A percentile compares a stretch with the other conserved stretches of the same genome.
phyloP scores from a whole-genome alignment of 2,888 invertebrate genomes.

The Teleogryllus oceanicus region DNA sequence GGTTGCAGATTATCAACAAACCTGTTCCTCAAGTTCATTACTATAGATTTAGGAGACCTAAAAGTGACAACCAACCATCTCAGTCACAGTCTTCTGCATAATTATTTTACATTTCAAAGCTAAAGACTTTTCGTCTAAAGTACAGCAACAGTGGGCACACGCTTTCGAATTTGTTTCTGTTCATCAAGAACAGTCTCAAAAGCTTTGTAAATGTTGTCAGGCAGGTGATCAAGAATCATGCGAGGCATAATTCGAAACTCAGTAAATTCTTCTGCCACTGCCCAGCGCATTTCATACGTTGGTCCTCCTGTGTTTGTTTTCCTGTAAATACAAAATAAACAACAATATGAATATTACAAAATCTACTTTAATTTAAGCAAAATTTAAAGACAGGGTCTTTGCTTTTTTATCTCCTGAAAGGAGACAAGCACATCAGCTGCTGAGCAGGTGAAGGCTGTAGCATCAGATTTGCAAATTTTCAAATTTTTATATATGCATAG shows the following conservation, averaged over 20 bases:
- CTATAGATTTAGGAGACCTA: neutral
- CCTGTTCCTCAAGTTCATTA: too few species aligned
- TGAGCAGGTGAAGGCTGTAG: too few species aligned
- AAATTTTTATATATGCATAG: too few species aligned
- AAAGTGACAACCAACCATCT: neutral
- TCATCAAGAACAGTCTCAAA: conserved; percentile 59
- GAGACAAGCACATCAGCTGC: too few species aligned
- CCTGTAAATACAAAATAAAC: conserved; percentile 46
- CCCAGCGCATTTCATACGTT: conserved; percentile 74
- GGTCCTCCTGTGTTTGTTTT: conserved; percentile 62
- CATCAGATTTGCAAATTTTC: too few species aligned
- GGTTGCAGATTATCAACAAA: too few species aligned
- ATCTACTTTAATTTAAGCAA: neutral
- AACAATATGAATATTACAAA: neutral
- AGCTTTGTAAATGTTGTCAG: conserved; percentile 71
- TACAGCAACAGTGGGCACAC: neutral
- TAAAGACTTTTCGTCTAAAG: neutral
- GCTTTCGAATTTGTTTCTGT: conserved; percentile 22
- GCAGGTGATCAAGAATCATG: conserved; percentile 82
- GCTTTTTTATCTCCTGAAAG: too few species aligned
- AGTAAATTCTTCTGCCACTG: conserved; percentile 72
- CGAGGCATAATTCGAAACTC: conserved; percentile 79
- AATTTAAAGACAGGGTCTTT: neutral
- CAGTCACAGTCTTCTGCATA: neutral
- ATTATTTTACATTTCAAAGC: neutral